Base-by-base conservation (phyloP, 2,888 invertebrate species). In the Nemoura dubitans region DNA sequence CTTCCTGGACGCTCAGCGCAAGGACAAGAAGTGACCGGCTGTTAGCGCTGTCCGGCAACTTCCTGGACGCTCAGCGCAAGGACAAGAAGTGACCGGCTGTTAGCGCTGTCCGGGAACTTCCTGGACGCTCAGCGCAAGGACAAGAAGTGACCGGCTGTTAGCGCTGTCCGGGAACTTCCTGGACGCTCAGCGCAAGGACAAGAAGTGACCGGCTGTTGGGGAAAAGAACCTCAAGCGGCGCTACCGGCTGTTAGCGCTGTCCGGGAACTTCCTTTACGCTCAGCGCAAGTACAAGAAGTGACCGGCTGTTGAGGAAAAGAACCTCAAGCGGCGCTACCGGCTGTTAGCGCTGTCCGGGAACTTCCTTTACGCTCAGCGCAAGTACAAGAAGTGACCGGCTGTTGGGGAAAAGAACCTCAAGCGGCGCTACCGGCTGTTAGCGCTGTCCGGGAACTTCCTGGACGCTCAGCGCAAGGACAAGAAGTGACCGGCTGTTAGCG, bases 161-260 rank as follows among this genome's bases (percentile, higher is more conserved):
- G n/a, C n/a, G n/a, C n/a, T n/a, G n/a, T n/a, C 36, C 36, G 36
- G 36, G 36, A 36, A 36, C 36, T 36, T 36, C 36, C 36, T 36
- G 5, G 36, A 36, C 36, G 10, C 3, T 6, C 3, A 10, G 36
- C 3, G 36, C 36, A 36, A 36, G 36, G 36, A 36, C 36, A 36
- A n/a, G n/a, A 36, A 36, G 36, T 36, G 36, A 36, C n/a, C n/a
- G n/a, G n/a, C n/a, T n/a, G n/a, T n/a, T n/a, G n/a, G n/a, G n/a
- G n/a, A n/a, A n/a, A 94, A 97, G 90, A 98, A 99, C 93, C 94
- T 98, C 89, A 95, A 97, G 89, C 97, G 98, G 91, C 94, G 98
- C 86, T 97, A 98, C 92, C 94, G 98, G 87, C 93, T 98, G 89
- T 93, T 98, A 87, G 96, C 96, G 78, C 94, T 96, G 89, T 96